These are phyloP conservation scores for Xestia ashworthii DNA, from an alignment of 2,888 invertebrate species.

Conservation along the genomic window DNA sequence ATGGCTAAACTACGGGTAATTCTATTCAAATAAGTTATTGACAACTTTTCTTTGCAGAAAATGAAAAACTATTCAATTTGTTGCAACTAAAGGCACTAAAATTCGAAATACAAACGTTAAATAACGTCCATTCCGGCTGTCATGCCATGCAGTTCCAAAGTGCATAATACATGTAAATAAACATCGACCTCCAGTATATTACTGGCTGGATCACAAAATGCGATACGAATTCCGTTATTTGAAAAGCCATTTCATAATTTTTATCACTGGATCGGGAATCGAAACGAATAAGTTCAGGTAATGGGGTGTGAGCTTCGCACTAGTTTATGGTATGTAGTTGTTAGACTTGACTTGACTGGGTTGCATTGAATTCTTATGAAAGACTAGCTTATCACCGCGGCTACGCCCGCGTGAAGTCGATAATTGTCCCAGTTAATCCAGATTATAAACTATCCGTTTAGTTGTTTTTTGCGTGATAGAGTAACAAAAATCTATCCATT, in stretches of 20 bases:
- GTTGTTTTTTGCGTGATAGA: no score
- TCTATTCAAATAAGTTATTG: background rate
- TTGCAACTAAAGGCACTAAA: background rate
- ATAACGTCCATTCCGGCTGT: constrained; percentile 9
- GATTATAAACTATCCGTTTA: no score
- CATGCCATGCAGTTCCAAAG: constrained; percentile 7
- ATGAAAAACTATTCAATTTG: background rate
- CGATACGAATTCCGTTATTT: constrained; percentile 63
- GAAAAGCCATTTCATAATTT: constrained; percentile 65
- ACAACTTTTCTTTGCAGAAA: background rate
- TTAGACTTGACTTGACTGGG: background rate
- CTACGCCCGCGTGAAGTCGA: no score
- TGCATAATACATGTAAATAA: constrained; percentile 42
- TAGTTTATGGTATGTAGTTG: constrained; percentile 18
- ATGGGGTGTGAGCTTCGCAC: constrained; percentile 30
- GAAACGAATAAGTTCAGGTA: constrained; percentile 59
- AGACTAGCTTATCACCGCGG: no score
- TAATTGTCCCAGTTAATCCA: no score
- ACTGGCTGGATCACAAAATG: constrained; percentile 56
- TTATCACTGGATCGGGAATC: constrained; percentile 63
- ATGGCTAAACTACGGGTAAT: background rate
- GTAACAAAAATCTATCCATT: no score
- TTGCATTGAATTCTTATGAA: constrained; percentile 10
- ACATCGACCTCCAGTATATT: constrained; percentile 39
- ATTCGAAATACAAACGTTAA: constrained; percentile 29